Evolutionary conservation across 2,113 vertebrate genomes (phyloP).

Genomic region (Irena cyanogastra): DNA sequence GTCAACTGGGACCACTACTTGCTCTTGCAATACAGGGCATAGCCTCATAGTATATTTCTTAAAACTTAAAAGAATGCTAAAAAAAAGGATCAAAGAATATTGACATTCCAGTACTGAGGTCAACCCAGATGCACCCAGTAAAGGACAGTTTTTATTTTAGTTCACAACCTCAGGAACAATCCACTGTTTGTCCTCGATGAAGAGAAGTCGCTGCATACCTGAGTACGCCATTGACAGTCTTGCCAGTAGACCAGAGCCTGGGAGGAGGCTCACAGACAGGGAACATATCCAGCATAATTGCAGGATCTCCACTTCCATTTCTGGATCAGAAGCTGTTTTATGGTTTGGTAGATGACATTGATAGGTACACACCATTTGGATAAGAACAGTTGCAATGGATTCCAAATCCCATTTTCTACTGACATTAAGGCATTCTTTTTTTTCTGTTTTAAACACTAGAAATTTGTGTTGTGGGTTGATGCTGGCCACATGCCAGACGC

Average conservation of each 20-base stretch:
- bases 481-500: not conserved
- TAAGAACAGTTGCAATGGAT: not conserved
- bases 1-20: not conserved
- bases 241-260: not conserved
- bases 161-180: not conserved
- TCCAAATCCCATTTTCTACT: not conserved
- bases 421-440: not conserved
- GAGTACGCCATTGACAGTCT: not conserved
- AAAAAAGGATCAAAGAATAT: not conserved
- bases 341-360: not conserved
- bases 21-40: not conserved
- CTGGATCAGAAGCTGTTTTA: not conserved
- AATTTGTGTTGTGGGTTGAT: not conserved
- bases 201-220: not conserved
- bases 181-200: not conserved
- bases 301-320: not conserved
- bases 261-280: not conserved
- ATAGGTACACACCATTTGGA: not conserved
- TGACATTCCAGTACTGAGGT: not conserved
- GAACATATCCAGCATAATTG: not conserved
- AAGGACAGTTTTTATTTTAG: not conserved
- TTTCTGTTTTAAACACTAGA: not conserved
- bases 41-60: not conserved
- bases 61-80: not conserved
- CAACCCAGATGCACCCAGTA: not conserved